phyloP scores from a whole-genome alignment of 2,888 invertebrate species.

The Monopis laevigella region DNA sequence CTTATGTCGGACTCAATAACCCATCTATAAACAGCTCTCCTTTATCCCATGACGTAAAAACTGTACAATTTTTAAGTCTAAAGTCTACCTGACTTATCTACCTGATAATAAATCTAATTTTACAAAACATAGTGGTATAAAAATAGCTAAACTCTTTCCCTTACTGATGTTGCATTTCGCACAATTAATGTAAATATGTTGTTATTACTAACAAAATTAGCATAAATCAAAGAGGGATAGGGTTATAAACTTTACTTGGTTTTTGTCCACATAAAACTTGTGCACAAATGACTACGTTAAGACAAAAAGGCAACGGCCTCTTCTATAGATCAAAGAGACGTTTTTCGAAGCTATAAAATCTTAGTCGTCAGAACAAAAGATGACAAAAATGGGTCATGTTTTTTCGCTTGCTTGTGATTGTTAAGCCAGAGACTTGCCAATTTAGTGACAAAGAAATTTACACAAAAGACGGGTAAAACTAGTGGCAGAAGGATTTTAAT shows the following conservation, averaged over 20 bases:
- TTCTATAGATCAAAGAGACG: not conserved
- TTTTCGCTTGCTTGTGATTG: conserved; percentile 25
- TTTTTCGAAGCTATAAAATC: conserved; percentile 11
- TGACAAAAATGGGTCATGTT: conserved; percentile 37
- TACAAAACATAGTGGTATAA: too few species aligned
- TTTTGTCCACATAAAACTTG: not conserved
- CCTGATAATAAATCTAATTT: too few species aligned
- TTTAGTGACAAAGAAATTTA: conserved; percentile 24
- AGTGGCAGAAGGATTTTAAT: conserved; percentile 8
- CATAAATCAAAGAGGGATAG: conserved; percentile 1
- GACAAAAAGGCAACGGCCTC: not conserved
- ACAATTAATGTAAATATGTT: too few species aligned
- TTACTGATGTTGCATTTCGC: too few species aligned
- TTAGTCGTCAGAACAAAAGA: conserved; percentile 15
- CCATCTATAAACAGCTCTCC: too few species aligned
- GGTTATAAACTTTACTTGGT: conserved; percentile 1
- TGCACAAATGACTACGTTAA: not conserved
- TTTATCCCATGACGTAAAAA: too few species aligned
- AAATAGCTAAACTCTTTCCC: too few species aligned
- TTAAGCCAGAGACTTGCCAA: conserved; percentile 30
- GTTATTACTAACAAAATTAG: too few species aligned
- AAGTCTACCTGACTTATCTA: too few species aligned
- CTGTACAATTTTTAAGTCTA: too few species aligned
- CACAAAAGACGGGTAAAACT: conserved; percentile 8
- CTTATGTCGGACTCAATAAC: too few species aligned